A percentile compares a stretch with the other conserved stretches of the same genome.
phyloP scores from a whole-genome alignment of 2,113 vertebrate species.

The Otolemur garnettii region DNA sequence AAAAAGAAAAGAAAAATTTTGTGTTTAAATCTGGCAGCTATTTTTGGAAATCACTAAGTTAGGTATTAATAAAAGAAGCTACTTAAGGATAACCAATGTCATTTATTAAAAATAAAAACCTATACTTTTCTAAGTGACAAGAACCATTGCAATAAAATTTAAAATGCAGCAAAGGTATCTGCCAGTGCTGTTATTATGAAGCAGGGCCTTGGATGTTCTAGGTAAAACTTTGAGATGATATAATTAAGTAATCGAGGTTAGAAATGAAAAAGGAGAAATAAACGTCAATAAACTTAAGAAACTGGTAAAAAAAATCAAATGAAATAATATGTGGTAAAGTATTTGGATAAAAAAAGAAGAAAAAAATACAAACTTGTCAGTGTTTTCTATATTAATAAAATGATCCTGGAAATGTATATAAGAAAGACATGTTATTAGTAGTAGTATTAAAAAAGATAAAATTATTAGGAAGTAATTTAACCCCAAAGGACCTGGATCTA shows the following conservation, averaged over 20 bases:
- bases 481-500: neutral
- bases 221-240: neutral
- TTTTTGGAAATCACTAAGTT: neutral
- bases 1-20: constrained; percentile 9
- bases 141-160: neutral
- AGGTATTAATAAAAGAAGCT: neutral
- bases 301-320: neutral
- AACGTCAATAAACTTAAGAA: neutral
- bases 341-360: neutral
- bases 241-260: neutral
- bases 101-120: constrained; percentile 10
- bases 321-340: neutral
- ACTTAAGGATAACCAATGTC: neutral
- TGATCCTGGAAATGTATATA: neutral
- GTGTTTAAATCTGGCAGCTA: neutral
- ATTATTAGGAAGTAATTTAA: neutral
- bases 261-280: neutral
- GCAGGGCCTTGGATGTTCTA: neutral
- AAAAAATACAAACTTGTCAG: neutral
- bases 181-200: neutral
- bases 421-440: neutral
- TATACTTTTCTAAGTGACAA: neutral
- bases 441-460: neutral
- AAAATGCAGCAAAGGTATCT: neutral
- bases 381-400: neutral